Evolutionary conservation across 2,888 invertebrate species (phyloP), one percentile per base, ranked within the genome.

Genomic region (Thysanoteuthis rhombus): DNA sequence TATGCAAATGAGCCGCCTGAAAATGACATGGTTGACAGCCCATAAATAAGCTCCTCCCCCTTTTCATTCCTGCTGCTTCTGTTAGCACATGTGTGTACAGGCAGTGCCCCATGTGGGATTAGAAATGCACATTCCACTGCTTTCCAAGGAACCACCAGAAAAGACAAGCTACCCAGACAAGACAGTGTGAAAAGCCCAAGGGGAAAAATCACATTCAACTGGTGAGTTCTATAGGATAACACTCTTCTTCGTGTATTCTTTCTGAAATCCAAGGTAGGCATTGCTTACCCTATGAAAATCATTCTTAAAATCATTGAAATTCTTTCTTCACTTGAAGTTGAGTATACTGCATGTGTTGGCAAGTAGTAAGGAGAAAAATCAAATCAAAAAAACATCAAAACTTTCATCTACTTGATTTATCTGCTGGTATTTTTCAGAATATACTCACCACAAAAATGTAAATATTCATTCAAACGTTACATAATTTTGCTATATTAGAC

Each of bases 41-140:
- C 75, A 36, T n/a, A 75, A 36, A 12, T 75, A 75, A 75, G 75
- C 75, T 75, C 75, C 75, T 10, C 75, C 75, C 75, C 3, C n/a
- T 75, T 75, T 75, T 75, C n/a, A 75, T 75, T 75, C 75, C n/a
- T 75, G 36, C n/a, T 36, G n/a, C 75, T 75, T 75, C 75, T 75
- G 16, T 75, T 75, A n/a, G 75, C 75, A 75, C 75, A 75, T 75
- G 75, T 36, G 36, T 36, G 19, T 19, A 75, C 75, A 75, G 75
- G n/a, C 75, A 75, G 75, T 75, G 75, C 75, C 75, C 75, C 75
- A 75, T 75, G 75, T 75, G 75, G 75, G 75, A 75, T 75, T 75
- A 75, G 75, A 75, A 75, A 75, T 75, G n/a, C 75, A 75, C 10
- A 75, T 75, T 75, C 19, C n/a, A 32, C 32, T 75, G 32, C 75